Base-by-base conservation (phyloP, 2,888 invertebrate genomes). In the Aphodius sticticus region DNA sequence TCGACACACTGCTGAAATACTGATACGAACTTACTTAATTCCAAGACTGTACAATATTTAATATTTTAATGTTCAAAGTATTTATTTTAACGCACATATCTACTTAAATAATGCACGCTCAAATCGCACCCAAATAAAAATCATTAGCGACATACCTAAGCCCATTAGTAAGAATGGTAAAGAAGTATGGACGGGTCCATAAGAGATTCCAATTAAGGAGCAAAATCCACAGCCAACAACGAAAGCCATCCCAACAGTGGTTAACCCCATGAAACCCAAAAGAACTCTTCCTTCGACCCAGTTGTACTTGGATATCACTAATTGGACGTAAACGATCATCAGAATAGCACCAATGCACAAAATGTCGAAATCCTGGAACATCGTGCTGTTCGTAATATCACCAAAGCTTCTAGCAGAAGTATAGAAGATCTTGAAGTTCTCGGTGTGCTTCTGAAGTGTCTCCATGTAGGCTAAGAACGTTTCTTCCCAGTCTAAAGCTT, bases 141-240 rank as follows among this genome's bases (percentile, higher is more conserved):
- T 26, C 26, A 26, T 26, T 26, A 26, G 26, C 26, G 26, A 26
- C 26, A 26, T 26, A 84, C 92, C 91, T 83, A 95, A 91, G 81
- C 96, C 96, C 92, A 96, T 93, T 15, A 96, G 87, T 80, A 96
- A 90, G 88, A 96, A 96, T 6, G 96, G 96, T 81, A 96, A 89
- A 14, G 96, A 94, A 9, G 95, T 94, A 87, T 96, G 96, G 0
- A 96, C 94, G 0, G 96, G 96, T 0, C 96, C 95, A 87, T 95
- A 96, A 38, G 94, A 92, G 69, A 96, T 90, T 6, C 94, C 94
- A 79, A 94, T 86, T 7, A 93, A 87, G 0, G 95, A 94, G 85
- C 95, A 95, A 86, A 95, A 87, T 77, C 95, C 94, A 78, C 94
- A 92, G 0, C 95, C 92, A 53, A 93, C 92, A 2, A 93, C 87